These are phyloP conservation scores for Glaucomys volans DNA, from an alignment of 2,113 vertebrate species.

Conservation along the genomic window DNA sequence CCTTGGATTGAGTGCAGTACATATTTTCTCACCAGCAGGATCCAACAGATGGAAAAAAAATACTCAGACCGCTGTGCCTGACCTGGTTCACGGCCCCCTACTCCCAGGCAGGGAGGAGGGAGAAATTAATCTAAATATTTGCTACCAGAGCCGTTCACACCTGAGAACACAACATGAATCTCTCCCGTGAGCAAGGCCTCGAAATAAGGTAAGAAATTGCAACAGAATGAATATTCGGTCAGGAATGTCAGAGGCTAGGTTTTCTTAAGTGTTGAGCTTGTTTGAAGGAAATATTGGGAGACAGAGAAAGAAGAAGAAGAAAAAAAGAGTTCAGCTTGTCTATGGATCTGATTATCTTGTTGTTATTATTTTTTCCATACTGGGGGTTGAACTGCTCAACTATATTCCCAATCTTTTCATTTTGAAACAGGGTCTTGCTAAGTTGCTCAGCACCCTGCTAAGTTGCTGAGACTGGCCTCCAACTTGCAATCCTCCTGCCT, in stretches of 20 bases:
- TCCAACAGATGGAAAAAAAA: slow-evolving; percentile 14
- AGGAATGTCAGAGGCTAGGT: neutral
- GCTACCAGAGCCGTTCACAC: neutral
- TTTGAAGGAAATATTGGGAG: neutral
- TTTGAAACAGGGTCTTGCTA: too few species aligned
- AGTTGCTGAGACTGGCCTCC: too few species aligned
- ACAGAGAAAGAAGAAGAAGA: neutral
- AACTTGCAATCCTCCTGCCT: too few species aligned
- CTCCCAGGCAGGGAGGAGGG: neutral
- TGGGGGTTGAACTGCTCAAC: too few species aligned
- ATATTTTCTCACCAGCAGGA: neutral
- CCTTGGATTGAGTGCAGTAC: neutral
- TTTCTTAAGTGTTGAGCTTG: neutral
- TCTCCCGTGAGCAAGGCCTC: neutral
- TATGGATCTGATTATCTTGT: neutral
- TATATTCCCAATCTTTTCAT: too few species aligned
- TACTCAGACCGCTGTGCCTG: neutral
- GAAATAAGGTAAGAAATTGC: neutral
- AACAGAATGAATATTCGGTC: neutral
- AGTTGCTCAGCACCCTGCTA: too few species aligned
- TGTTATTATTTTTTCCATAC: too few species aligned
- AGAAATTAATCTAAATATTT: neutral
- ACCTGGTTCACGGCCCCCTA: neutral
- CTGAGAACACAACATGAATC: neutral
- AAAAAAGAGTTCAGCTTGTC: neutral